Percentiles rank a stretch among this genome's conserved stretches.
Evolutionary conservation across 92 coral and sea anemone genomes (phyloP).

Genomic region (Paragorgia papillata): DNA sequence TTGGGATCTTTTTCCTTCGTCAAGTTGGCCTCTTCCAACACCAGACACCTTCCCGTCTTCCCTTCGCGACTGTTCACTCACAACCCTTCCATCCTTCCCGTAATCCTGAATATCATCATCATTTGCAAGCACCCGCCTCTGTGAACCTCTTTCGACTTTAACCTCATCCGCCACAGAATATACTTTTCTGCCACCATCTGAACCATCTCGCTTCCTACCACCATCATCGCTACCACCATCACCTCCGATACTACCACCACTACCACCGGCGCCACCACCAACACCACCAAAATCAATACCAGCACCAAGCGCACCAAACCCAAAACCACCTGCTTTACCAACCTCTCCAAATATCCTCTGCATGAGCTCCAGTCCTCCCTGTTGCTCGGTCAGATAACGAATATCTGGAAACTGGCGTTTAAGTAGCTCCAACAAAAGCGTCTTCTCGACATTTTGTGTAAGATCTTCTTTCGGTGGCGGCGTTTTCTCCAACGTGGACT

Average conservation of each 20-base stretch:
- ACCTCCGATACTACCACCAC: conserved; percentile 2
- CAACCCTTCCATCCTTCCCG: not conserved
- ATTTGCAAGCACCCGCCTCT: not conserved
- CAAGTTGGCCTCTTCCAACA: not conserved
- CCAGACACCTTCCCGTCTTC: not conserved
- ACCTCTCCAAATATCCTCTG: conserved; percentile 38
- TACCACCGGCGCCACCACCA: not conserved
- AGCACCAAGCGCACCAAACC: not conserved
- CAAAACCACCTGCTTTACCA: not conserved
- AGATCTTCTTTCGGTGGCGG: conserved; percentile 8
- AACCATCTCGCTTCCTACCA: not conserved
- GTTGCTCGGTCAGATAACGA: conserved; percentile 37
- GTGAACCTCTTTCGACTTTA: not conserved
- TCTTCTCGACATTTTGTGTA: conserved; percentile 9
- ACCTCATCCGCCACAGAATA: not conserved
- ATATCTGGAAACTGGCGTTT: conserved; percentile 45
- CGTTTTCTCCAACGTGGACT: not conserved
- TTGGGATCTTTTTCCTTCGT: not conserved
- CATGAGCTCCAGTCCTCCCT: conserved; percentile 39
- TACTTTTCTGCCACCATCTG: not conserved
- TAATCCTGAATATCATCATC: not conserved
- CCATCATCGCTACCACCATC: conserved; percentile 21
- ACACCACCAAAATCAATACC: conserved; percentile 19
- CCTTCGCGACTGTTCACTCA: not conserved
- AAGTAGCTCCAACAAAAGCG: conserved; percentile 31